Evolutionary conservation across 2,888 invertebrate species (phyloP), one percentile per base, ranked within the genome.

Genomic region (Orthonychiurus folsomi): DNA sequence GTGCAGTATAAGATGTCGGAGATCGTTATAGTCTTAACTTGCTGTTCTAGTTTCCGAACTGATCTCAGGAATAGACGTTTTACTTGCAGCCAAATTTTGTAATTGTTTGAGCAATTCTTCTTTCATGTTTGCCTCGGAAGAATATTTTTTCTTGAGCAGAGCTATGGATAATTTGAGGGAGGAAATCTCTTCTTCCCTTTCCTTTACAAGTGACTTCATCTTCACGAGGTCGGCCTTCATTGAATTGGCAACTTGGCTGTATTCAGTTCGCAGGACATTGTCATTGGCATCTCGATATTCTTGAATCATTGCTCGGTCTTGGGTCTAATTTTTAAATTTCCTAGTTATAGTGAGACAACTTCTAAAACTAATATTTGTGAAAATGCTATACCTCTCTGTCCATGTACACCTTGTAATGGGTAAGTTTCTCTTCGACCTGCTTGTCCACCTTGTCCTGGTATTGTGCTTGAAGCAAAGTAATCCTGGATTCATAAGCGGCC

Each of bases 181-280:
- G 18, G 56, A 48, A 23, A 68, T 66, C 61, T 68, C 63, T 58
- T 66, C 68, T 5, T 68, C 66, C 9, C 66, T 54, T 53, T 66
- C 61, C 20, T 57, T 48, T 12, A 68, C 53, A 1, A 60, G 20
- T 23, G 56, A 25, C 25, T 64, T 65, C 2, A 68, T 57, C 3
- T 64, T 61, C 3, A 63, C 63, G 20, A 61, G 55, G 25, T 68
- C 66, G 15, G 50, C 3, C 25, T 66, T 47, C 57, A 62, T 60
- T 1, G 63, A 56, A 56, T 61, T 64, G 15, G 53, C 64, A n/a
- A 65, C 58, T 20, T 62, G 37, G 18, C 56, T 56, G 12, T 65
- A 58, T 50, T 66, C 66, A 2, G 50, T 62, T 5, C 66, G 37
- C 1, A 66, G 56, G 15, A 60, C 15, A 20, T 52, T 60, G 26